Percentiles rank a stretch among this genome's conserved stretches.
Conservation (phyloP, 2,888 invertebrate genomes). For the Altica lythri region DNA sequence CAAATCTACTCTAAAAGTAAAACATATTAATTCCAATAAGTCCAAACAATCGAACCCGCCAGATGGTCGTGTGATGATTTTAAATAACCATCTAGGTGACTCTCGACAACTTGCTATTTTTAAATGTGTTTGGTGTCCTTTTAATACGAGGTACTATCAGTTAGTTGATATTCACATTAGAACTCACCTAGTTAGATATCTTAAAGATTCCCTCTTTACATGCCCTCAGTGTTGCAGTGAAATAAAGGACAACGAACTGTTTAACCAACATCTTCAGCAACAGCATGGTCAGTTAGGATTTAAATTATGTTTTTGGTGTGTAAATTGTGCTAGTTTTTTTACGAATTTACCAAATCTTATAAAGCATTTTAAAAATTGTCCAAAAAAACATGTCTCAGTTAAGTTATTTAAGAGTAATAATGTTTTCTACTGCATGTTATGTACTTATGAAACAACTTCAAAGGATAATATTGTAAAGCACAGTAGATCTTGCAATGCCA, state of each 20-base stretch:
- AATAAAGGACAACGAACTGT: background rate
- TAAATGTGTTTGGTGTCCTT: constrained; percentile 13
- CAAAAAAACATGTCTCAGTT: background rate
- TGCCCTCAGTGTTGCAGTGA: background rate
- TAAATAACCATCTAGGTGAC: background rate
- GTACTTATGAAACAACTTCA: constrained; percentile 8
- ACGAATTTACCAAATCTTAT: background rate
- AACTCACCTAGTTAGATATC: background rate
- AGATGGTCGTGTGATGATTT: background rate
- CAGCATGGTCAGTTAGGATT: background rate
- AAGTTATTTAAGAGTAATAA: constrained; percentile 19
- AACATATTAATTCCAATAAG: too few relatives aligned
- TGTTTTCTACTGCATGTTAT: constrained; percentile 21
- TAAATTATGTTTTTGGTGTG: constrained; percentile 17
- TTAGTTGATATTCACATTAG: constrained; percentile 4
- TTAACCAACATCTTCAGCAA: background rate
- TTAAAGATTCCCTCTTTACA: background rate
- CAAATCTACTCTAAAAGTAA: too few relatives aligned
- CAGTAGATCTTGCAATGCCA: constrained; percentile 1
- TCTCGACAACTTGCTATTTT: constrained; percentile 9
- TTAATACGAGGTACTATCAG: constrained; percentile 12
- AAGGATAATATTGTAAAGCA: constrained; percentile 4
- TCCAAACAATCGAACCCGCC: too few relatives aligned
- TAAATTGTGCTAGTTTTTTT: constrained; percentile 10
- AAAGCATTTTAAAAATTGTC: background rate